Percentiles rank a stretch among this genome's conserved stretches.
These are phyloP conservation scores for Ctenoplectra terminalis DNA, from an alignment of 1,140 invertebrate genomes.

Conservation along the genomic window DNA sequence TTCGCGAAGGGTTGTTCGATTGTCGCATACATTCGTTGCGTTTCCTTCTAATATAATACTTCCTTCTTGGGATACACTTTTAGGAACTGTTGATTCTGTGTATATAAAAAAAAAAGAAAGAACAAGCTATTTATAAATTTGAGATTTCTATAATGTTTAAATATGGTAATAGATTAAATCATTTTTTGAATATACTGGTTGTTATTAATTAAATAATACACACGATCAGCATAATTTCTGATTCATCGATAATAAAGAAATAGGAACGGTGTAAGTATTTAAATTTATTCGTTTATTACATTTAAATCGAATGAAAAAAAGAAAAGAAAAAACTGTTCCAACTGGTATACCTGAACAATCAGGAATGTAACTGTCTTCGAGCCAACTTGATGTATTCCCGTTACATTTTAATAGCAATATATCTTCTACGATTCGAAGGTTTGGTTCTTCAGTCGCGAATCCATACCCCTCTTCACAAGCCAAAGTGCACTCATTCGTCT, in stretches of 20 bases:
- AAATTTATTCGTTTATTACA: too few relatives aligned
- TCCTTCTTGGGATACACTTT: slow-evolving; percentile 77
- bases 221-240: too few relatives aligned
- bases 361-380: slow-evolving; percentile 76
- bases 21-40: slow-evolving; percentile 70
- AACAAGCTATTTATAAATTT: too few relatives aligned
- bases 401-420: slow-evolving; percentile 71
- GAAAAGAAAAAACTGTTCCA: slow-evolving; percentile 29
- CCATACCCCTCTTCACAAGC: slow-evolving; percentile 86
- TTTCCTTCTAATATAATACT: slow-evolving; percentile 76
- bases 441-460: slow-evolving; percentile 81
- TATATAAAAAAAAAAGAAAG: slow-evolving; percentile 11
- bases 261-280: too few relatives aligned
- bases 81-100: slow-evolving; percentile 75
- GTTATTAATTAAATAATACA: too few relatives aligned
- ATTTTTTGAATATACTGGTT: too few relatives aligned
- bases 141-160: too few relatives aligned
- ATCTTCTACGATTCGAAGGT: slow-evolving; percentile 48
- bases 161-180: too few relatives aligned
- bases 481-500: slow-evolving; percentile 83
- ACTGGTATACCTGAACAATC: slow-evolving; percentile 85
- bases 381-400: slow-evolving; percentile 67
- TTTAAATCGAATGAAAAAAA: too few relatives aligned
- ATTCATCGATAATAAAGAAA: too few relatives aligned
- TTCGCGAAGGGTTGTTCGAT: slow-evolving; percentile 65